Evolutionary conservation across 2,113 vertebrate species (phyloP), one percentile per base, ranked within the genome.

Genomic region (Oreotragus oreotragus): DNA sequence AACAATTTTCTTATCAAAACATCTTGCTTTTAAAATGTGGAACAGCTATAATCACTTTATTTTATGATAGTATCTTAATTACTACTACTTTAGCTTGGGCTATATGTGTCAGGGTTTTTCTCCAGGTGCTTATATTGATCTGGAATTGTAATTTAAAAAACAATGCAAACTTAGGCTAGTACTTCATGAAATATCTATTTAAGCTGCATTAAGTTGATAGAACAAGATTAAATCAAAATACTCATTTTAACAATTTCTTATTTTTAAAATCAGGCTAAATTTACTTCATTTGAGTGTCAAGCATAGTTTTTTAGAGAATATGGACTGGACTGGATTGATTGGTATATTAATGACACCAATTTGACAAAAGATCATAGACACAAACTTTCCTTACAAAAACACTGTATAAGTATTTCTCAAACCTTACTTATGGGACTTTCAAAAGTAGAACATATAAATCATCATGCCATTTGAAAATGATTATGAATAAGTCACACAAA

Each of bases 1-100:
- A 94, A 98, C 53, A 97, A 95, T 53, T 98, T 98, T 98, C 94
- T 96, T 97, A 97, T 92, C 81, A 95, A 96, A 97, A 97, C 62
- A 88, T 87, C n/a, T 94, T 98, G 93, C 90, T 97, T 97, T 97
- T 92, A 92, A 97, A 96, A 94, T 96, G 95, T 98, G 95, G 91
- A 95, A 51, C 94, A 97, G 97, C 70, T 94, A 6, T 95, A 87
- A 97, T 98, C 91, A 95, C 49, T 84, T 98, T 97, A 95, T 92
- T 97, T 98, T 97, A 93, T 94, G 84, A 84, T 97, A 94, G 90
- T 95, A 91, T 97, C 92, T 96, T 95, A 98, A 96, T 96, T 96
- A 94, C n/a, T n/a, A n/a, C n/a, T n/a, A n/a, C n/a, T n/a, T n/a
- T n/a, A n/a, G n/a, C n/a, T n/a, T n/a, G n/a, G n/a, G n/a, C n/a